phyloP scores from a whole-genome alignment of 2,797 vertebrate genomes.

The Pterois miles region DNA sequence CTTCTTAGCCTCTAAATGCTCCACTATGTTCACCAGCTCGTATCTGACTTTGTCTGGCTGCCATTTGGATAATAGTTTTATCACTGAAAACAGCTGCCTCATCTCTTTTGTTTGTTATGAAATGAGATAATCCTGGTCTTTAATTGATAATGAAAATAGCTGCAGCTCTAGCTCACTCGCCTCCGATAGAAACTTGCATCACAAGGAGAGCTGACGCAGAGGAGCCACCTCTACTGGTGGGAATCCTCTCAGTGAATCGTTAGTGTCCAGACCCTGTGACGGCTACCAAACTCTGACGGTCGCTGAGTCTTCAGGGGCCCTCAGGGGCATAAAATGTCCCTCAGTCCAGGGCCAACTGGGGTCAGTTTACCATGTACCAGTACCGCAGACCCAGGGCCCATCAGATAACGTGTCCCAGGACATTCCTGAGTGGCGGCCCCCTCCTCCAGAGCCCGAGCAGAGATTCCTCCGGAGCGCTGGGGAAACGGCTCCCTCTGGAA shows the following conservation, averaged over 20 bases:
- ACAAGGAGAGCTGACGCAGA: not conserved
- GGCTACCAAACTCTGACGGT: slow-evolving; percentile 21
- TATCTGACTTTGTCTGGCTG: too few species aligned
- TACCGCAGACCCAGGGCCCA: slow-evolving; percentile 41
- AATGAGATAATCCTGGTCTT: not conserved
- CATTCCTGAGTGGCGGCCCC: slow-evolving; percentile 67
- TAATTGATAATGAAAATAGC: not conserved
- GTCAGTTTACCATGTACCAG: slow-evolving; percentile 51
- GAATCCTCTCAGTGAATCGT: slow-evolving; percentile 20
- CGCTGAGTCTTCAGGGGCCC: slow-evolving; percentile 12
- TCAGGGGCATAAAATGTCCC: slow-evolving; percentile 39
- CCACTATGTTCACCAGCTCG: too few species aligned
- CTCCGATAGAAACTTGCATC: slow-evolving; percentile 4
- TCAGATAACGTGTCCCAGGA: slow-evolving; percentile 75
- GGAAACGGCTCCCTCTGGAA: slow-evolving; percentile 54
- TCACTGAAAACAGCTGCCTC: too few species aligned
- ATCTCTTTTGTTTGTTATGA: not conserved
- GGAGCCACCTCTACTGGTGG: slow-evolving; percentile 32
- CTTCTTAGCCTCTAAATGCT: too few species aligned
- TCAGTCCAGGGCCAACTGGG: slow-evolving; percentile 22
- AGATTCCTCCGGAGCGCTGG: slow-evolving; percentile 41
- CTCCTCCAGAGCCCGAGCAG: slow-evolving; percentile 41
- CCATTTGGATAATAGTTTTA: too few species aligned
- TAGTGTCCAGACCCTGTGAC: slow-evolving; percentile 21
- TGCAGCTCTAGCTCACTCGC: not conserved